Base-by-base conservation (phyloP, 2,113 vertebrate species). In the Odontesthes bonariensis region DNA sequence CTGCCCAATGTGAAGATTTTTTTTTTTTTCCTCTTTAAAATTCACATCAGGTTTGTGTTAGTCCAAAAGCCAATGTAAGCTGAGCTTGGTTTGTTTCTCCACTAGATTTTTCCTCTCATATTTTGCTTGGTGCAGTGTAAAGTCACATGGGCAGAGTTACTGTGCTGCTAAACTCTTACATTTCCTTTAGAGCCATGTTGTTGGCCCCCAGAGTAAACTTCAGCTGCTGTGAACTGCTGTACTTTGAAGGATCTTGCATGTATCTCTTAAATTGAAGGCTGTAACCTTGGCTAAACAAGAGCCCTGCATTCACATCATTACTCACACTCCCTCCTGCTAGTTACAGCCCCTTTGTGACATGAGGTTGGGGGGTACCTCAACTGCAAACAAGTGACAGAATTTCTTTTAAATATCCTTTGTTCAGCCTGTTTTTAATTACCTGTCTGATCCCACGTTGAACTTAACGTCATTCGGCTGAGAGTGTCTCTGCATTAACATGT, bases 211-310 rank as follows among this genome's bases (percentile, higher is more conserved):
- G 40, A 40, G 81, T 57, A 56, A 84, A 83, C 65, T 23, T 38
- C 27, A 57, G 33, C 71, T 33, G 22, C 55, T 58, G 65, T 81
- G 33, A n/a, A 8, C 54, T 19, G 75, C 57, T 38, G 64, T 70
- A 51, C 58, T 79, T 79, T 85, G 35, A 75, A 69, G 63, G 78
- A 75, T 75, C 84, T 87, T 52, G 53, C 79, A 75, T 85, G 84
- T 84, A 75, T 59, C 31, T 87, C 66, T 74, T 60, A 82, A 79
- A 72, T 23, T 11, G 60, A 71, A 68, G 72, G 72, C 68, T 16
- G 22, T 77, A 80, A 87, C 60, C 73, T 79, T 83, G 67, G 57
- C 67, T 73, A 83, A 88, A 87, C 85, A 87, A 53, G 9, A 73
- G 60, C 63, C 59, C 23, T 63, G 58, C 46, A 13, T 73, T 77